phyloP scores from a whole-genome alignment of 2,113 vertebrate genomes.

The Oreochromis tanganicae region DNA sequence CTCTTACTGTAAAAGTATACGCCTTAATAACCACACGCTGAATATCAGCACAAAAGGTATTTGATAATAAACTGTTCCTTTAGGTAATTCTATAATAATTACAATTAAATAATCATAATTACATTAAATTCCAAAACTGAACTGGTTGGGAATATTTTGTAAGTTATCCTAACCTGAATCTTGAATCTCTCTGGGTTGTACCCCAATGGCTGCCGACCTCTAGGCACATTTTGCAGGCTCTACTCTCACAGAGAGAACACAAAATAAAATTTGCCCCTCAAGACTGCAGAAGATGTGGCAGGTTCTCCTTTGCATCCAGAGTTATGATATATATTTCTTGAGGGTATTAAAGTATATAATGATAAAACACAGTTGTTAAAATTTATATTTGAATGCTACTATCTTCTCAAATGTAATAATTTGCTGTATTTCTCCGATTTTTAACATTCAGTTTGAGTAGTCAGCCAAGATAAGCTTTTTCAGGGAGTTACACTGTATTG shows the following conservation, averaged over 20 bases:
- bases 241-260: background rate
- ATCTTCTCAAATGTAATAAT: background rate
- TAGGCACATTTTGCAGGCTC: background rate
- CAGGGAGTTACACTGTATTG: background rate
- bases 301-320: background rate
- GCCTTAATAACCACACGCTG: background rate
- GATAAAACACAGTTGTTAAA: background rate
- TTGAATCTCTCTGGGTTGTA: background rate
- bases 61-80: background rate
- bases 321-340: background rate
- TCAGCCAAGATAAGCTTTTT: background rate
- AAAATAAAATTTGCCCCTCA: background rate
- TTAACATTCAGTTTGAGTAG: background rate
- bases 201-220: background rate
- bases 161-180: background rate
- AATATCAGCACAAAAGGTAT: background rate
- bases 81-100: background rate
- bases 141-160: background rate
- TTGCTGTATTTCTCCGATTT: background rate
- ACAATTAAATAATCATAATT: background rate
- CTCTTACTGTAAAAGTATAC: background rate
- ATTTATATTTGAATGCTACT: background rate
- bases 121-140: background rate
- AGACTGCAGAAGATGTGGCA: background rate
- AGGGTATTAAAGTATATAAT: background rate